Evolutionary conservation across 2,888 invertebrate species (phyloP).

Genomic region (Tholera decimalis): DNA sequence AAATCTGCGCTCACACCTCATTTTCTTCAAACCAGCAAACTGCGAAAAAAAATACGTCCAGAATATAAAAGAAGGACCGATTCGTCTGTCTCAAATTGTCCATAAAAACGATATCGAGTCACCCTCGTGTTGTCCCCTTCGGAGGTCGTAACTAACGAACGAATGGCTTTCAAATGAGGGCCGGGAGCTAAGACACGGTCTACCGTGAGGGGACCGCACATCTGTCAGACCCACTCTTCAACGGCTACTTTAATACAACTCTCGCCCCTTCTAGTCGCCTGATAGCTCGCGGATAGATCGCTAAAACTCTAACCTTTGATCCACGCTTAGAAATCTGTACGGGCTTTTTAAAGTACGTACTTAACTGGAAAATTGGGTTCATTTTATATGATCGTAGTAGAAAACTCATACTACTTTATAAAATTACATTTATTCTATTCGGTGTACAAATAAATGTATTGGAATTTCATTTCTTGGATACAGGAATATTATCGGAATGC

Average conservation of each 20-base stretch:
- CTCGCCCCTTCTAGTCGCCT: constrained; percentile 66
- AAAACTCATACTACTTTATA: neutral
- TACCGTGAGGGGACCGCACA: constrained; percentile 68
- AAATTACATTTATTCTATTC: neutral
- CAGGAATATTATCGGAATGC: neutral
- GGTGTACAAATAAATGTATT: neutral
- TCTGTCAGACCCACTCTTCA: constrained; percentile 69
- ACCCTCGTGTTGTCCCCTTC: constrained; percentile 72
- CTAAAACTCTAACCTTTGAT: constrained; percentile 51
- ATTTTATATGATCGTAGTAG: constrained; percentile 36
- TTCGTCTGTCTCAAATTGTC: constrained; percentile 75
- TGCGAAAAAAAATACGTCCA: constrained; percentile 48
- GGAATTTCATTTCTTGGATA: constrained; percentile 11
- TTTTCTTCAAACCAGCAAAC: constrained; percentile 43
- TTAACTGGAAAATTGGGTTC: constrained; percentile 29
- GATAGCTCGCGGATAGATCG: constrained; percentile 63
- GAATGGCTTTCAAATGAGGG: constrained; percentile 70
- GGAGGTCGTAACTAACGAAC: constrained; percentile 81
- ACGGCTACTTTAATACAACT: constrained; percentile 60
- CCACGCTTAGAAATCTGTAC: constrained; percentile 39
- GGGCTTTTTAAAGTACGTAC: constrained; percentile 31
- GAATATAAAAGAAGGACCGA: constrained; percentile 68
- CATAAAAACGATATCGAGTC: constrained; percentile 73
- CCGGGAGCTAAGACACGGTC: constrained; percentile 62
- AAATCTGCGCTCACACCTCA: constrained; percentile 25